Base-by-base conservation (phyloP, 2,113 vertebrate species). In the Syngnathus floridae region DNA sequence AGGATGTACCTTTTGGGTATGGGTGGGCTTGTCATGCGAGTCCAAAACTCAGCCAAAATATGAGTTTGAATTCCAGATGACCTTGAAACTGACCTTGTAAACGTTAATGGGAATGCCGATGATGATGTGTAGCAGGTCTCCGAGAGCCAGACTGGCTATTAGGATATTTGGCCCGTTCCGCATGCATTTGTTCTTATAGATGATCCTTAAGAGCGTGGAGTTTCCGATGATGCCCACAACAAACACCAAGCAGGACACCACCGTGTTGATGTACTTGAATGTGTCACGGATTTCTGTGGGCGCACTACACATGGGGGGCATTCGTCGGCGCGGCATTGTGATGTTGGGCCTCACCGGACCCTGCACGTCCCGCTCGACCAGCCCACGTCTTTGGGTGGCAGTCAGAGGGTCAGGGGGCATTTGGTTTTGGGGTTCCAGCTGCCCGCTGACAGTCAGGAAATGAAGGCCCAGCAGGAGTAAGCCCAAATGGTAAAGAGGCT, bases 151-250 rank as follows among this genome's bases (percentile, higher is more conserved):
- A 78, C 95, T 99, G 66, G 91, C 95, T 17, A 99, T 98, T n/a
- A 99, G 87, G 73, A 98, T 93, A 80, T 98, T 98, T 6, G 96
- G 95, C 9, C 96, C 95, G 0, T 95, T 99, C 36, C 94, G 87
- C 97, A 99, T 99, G 84, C 93, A 94, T 82, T 97, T 96, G 79
- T 99, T 96, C 85, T 96, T 95, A 78, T 95, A 97, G 88, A 98
- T 98, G 84, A 99, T 98, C 19, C 93, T 85, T 69, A 99, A 85
- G 57, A 99, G 88, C 1, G 95, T 95, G 72, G 94, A 92, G 79
- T 99, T 99, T 5, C 97, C 97, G 46, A 97, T 94, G 76, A 98
- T 93, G 37, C 97, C 97, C 41, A 95, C 80, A 19, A 95, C 90
- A 54, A 98, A 98, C 71, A 98, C 96, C 2, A 96, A 80, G 77